Evolutionary conservation across 2,888 invertebrate species (phyloP), one percentile per base, ranked within the genome.

Genomic region (Chrysolina oricalcia): DNA sequence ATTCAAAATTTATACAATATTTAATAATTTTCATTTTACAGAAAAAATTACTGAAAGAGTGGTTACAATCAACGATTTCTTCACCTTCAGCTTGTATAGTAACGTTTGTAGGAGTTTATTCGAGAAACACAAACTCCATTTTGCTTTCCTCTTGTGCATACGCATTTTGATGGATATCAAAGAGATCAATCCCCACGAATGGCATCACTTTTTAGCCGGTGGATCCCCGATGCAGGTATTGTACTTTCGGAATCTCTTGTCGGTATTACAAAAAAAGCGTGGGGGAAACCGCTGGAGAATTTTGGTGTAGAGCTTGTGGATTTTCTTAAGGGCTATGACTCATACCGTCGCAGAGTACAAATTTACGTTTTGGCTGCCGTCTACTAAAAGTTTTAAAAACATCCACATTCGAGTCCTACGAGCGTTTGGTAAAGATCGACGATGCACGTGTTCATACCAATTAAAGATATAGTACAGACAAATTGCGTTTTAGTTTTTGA

Each of bases 61-160:
- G 4, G 90, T 91, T n/a, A 94, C 92, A 72, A 92, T 98, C 73
- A 95, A 94, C 67, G 93, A 94, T 23, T 92, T 94, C 83, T 95
- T 97, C 87, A 97, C 96, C 6, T 94, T 93, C 86, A 93, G 94
- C 77, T 90, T 98, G 0, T 97, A 96, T 87, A 91, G 92, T 81
- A 97, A 96, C 86, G 96, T 97, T 10, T 97, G 97, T 84, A 92
- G 97, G 66, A 96, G 97, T 80, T 91, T 98, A 70, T 97, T 98
- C 85, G 97, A 97, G 86, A 93, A 93, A 76, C 95, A 98, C 89
- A 97, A 97, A 89, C 89, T 97, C 15, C 91, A 96, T 78, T 97
- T 96, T 88, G 96, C 95, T 9, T 94, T 96, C 84, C 90, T 95
- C 27, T 86, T 95, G 40, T 93, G 94, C 79, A 92, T 92, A 0